Base-by-base conservation (phyloP, 2,113 vertebrate genomes). In the Heptranchias perlo region DNA sequence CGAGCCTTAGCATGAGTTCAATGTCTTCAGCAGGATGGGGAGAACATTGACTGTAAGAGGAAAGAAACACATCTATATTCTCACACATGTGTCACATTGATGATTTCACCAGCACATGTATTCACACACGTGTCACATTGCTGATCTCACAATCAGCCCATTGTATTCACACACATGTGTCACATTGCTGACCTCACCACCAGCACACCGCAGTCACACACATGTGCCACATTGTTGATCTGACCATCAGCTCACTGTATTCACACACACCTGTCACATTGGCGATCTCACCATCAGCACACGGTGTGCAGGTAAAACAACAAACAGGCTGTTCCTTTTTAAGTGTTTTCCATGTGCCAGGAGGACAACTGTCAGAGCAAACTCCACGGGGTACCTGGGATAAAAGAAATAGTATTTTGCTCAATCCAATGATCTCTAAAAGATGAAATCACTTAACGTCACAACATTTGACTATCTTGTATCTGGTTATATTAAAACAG, bases 301-400 rank as follows among this genome's bases (percentile, higher is more conserved):
- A 98, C 0, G 97, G 97, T 96, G 98, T 98, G 28, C 98, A 98
- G 97, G 98, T 98, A 28, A 98, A 99, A 96, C 98, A 98, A 97
- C 98, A 98, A n/a, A 98, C 97, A 0, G 98, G 98, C 96, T 98
- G 97, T 52, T 98, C 98, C 31, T 98, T 98, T 0, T 97, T 96
- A 96, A 98, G 98, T 23, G 98, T 98, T 96, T 98, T 98, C 96
- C 97, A 96, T 82, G 97, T 98, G n/a, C 98, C 98, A 0, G 98
- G 98, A 96, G 96, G 96, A 96, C 98, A 98, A 94, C 98, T 97
- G 49, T 98, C 97, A 21, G 97, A 98, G 96, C 98, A 98, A 96
- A 98, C 97, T 0, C 98, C 98, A 1, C 97, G 97, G 2, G 98
- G 98, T 73, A 97, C 96, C 98, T 98, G 96, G 35, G 96, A 96